Evolutionary conservation across 2,888 invertebrate species (phyloP), one percentile per base, ranked within the genome.

Genomic region (Brachycybe producta): DNA sequence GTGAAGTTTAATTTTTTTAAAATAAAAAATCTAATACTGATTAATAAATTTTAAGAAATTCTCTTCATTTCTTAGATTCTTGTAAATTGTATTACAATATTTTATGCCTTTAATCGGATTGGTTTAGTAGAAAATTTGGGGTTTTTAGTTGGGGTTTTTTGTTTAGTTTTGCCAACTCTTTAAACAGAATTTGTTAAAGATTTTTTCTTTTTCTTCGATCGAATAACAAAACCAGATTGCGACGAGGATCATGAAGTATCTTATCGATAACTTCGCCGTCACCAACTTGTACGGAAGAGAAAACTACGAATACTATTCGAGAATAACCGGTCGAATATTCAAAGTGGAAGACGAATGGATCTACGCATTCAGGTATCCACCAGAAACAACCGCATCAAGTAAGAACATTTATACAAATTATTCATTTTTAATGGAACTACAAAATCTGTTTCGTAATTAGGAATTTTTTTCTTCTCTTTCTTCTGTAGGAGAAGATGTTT

Each of bases 251-350:
- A 91, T 95, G 84, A 88, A 92, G 64, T 85, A 92, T 67, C 78
- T 97, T 68, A 95, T 97, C 62, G 92, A 94, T 68, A 90, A 92
- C 71, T 97, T 94, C 73, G 92, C 94, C 52, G 84, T 88, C 30
- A 85, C 87, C 55, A 88, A 94, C 68, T 75, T 97, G 59, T 97
- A 97, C 68, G 95, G 95, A 1, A 78, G 85, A 44, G 84, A 84
- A 54, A 90, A 90, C 70, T 94, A 94, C 67, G 91, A 91, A 70
- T 94, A 86, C 68, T 94, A 94, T 70, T 91, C 91, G 24, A 76
- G 90, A 34, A 91, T 92, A 52, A 92, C 91, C 19, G 92, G 92
- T 1, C 76, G 91, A 49, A 87, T 92, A 57, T 73, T 92, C 56
- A 81, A 88, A 61, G 87, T 92, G 46, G 86, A 86, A 70, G 88